phyloP scores from a whole-genome alignment of 2,888 invertebrate species.

The Hydropsyche betteni region DNA sequence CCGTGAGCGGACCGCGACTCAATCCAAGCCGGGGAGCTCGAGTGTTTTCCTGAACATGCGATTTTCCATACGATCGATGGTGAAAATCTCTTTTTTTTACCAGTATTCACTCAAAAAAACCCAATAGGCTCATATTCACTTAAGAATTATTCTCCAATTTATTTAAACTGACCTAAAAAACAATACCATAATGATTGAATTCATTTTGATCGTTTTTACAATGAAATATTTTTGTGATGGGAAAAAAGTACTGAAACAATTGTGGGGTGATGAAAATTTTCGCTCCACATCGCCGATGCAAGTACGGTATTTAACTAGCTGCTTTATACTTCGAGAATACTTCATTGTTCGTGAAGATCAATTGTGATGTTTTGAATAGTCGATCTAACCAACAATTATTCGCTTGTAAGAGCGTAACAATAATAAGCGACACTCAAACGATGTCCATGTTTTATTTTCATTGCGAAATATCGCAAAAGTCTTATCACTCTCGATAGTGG shows the following conservation, averaged over 20 bases:
- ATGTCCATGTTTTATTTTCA: conserved; percentile 10
- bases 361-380: conserved; percentile 28
- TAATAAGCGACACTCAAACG: conserved; percentile 30
- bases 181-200: no score
- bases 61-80: no score
- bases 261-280: no score
- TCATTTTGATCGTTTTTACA: no score
- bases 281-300: background rate
- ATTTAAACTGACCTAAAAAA: no score
- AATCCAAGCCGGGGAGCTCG: conserved; percentile 13
- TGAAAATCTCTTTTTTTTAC: no score
- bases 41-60: background rate
- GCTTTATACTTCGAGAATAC: conserved; percentile 31
- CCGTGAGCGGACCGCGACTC: conserved; percentile 21
- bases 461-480: background rate
- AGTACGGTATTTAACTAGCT: conserved; percentile 29
- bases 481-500: no score
- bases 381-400: conserved; percentile 17
- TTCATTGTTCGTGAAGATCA: conserved; percentile 36
- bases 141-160: no score
- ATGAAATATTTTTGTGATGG: no score
- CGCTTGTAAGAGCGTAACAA: conserved; percentile 39
- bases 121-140: no score
- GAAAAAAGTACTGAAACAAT: no score
- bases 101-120: no score